Conservation (phyloP, 2,888 invertebrate genomes). For the Thereva nobilitata region DNA sequence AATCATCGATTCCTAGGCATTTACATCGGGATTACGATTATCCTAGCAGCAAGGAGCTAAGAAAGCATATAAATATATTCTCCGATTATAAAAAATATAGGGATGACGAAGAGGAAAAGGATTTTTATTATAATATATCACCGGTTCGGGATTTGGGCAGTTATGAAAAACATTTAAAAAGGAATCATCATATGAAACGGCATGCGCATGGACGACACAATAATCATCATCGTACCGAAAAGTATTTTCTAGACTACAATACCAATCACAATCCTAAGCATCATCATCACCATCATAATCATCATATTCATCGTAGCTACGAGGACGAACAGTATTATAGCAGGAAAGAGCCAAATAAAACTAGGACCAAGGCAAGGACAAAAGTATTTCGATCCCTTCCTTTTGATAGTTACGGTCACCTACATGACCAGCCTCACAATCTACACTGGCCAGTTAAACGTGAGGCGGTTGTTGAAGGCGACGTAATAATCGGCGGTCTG, state of each 20-base stretch:
- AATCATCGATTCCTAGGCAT: constrained; percentile 5
- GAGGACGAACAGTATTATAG: neutral
- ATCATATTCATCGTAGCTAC: constrained; percentile 5
- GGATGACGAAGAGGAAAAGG: no score
- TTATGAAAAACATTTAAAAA: neutral
- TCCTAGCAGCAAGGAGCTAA: neutral
- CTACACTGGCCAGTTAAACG: constrained; percentile 75
- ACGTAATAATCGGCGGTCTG: constrained; percentile 81
- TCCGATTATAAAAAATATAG: constrained; percentile 13
- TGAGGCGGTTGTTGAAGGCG: constrained; percentile 80
- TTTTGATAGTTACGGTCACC: constrained; percentile 34
- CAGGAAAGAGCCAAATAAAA: neutral
- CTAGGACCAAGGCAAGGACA: neutral
- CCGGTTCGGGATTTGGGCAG: constrained; percentile 1
- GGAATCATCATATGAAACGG: constrained; percentile 17
- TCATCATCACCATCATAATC: constrained; percentile 14
- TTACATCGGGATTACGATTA: neutral
- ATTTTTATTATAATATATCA: neutral
- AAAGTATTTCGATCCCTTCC: constrained; percentile 54
- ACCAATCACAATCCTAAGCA: constrained; percentile 14
- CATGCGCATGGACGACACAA: constrained; percentile 18
- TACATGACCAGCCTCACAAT: constrained; percentile 42
- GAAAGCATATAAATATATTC: neutral
- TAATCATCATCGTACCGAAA: neutral
- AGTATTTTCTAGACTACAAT: constrained; percentile 8